Evolutionary conservation across 2,113 vertebrate genomes (phyloP).

Genomic region (Sialia sialis): DNA sequence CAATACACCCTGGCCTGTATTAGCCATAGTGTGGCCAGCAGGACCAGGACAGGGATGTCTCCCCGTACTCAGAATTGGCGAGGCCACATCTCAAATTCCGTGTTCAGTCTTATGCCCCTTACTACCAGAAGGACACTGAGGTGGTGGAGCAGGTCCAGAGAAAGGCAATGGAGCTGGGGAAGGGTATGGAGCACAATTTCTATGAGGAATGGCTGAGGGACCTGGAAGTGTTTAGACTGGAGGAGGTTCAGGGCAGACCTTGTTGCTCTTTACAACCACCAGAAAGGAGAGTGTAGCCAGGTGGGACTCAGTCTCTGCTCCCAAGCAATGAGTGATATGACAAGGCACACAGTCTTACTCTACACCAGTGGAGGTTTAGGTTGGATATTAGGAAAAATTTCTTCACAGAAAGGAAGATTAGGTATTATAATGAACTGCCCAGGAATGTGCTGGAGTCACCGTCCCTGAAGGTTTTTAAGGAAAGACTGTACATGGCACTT

Average conservation of each 20-base stretch:
- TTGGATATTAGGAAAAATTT: neutral
- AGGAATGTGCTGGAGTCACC: neutral
- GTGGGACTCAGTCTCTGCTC: too few species aligned
- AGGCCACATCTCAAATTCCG: fast-evolving
- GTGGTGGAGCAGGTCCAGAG: neutral
- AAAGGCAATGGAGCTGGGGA: fast-evolving
- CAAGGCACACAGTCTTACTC: neutral
- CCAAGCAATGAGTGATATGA: too few species aligned
- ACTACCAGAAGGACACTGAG: neutral
- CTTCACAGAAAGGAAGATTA: neutral
- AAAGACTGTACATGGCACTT: neutral
- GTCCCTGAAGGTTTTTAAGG: neutral
- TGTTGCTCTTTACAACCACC: too few species aligned
- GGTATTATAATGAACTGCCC: neutral
- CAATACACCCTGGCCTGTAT: neutral
- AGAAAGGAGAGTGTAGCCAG: too few species aligned
- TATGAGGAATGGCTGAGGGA: too few species aligned
- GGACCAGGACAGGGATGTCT: fast-evolving
- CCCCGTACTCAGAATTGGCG: fast-evolving
- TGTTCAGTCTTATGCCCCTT: neutral
- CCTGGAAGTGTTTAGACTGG: too few species aligned
- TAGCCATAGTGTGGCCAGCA: neutral
- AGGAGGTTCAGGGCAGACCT: too few species aligned
- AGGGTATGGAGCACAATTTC: neutral
- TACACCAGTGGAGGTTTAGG: neutral